Conservation (phyloP, 2,113 vertebrate genomes). For the Mastomys natalensis region DNA sequence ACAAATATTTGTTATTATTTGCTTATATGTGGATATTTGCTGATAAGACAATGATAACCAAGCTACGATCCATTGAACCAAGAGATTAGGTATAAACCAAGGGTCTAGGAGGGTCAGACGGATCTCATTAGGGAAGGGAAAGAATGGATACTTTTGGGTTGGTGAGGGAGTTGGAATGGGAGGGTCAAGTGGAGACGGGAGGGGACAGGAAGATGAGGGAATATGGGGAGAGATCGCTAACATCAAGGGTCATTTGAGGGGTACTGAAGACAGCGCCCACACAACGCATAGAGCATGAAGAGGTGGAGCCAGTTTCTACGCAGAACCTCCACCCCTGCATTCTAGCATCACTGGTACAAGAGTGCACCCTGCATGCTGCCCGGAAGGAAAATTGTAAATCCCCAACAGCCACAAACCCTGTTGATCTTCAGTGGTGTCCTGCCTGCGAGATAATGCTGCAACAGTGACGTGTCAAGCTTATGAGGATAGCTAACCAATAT, state of each 20-base stretch:
- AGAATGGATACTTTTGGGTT: neutral
- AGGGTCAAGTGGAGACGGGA: neutral
- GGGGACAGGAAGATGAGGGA: neutral
- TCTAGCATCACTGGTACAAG: neutral
- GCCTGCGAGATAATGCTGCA: neutral
- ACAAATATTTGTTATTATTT: neutral
- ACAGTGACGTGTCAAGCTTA: neutral
- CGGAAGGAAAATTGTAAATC: neutral
- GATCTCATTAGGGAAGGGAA: neutral
- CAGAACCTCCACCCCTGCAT: neutral
- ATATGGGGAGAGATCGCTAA: neutral
- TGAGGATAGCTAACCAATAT: neutral
- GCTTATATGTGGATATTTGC: neutral
- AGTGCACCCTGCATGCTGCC: neutral
- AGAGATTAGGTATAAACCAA: neutral
- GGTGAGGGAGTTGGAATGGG: neutral
- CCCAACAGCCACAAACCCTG: neutral
- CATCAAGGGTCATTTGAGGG: neutral
- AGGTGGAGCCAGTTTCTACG: neutral
- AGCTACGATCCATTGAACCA: neutral
- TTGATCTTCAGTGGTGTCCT: neutral
- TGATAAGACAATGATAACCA: neutral
- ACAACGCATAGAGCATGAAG: neutral
- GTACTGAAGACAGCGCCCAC: neutral
- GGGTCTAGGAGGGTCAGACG: neutral